Evolutionary conservation across 2,888 invertebrate species (phyloP).

Genomic region (Anorthoa munda): DNA sequence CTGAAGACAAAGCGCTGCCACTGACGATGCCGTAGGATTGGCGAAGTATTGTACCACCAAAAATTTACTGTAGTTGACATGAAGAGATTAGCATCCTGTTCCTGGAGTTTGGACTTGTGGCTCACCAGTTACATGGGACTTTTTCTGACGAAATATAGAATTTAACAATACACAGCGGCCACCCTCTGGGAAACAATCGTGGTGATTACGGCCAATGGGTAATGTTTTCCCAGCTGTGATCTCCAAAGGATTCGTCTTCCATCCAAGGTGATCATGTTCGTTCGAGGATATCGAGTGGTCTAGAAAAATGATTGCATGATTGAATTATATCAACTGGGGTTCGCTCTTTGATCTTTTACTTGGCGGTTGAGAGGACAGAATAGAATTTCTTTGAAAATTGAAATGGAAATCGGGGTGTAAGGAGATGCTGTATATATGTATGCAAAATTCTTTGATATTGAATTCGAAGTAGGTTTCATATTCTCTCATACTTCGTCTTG

Average conservation of each 20-base stretch:
- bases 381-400: slow-evolving; percentile 33
- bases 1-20: neutral
- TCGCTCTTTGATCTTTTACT: slow-evolving; percentile 24
- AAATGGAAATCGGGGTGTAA: slow-evolving; percentile 41
- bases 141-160: neutral
- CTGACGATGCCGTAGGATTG: neutral
- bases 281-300: neutral
- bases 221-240: neutral
- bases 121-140: neutral
- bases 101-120: neutral
- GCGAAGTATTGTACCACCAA: neutral
- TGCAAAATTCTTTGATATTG: slow-evolving; percentile 46
- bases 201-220: neutral
- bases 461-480: slow-evolving; percentile 15
- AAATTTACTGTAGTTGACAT: neutral
- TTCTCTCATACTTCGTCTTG: neutral
- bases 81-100: neutral
- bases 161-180: no score
- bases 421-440: slow-evolving; percentile 24
- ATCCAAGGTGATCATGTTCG: slow-evolving; percentile 7
- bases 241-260: neutral
- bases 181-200: neutral
- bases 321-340: slow-evolving; percentile 10
- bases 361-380: slow-evolving; percentile 7
- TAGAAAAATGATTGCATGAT: slow-evolving; percentile 13